Conservation (phyloP, 37 sponge, comb jelly and placozoan genomes). For the Cladorhizidae sp. region DNA sequence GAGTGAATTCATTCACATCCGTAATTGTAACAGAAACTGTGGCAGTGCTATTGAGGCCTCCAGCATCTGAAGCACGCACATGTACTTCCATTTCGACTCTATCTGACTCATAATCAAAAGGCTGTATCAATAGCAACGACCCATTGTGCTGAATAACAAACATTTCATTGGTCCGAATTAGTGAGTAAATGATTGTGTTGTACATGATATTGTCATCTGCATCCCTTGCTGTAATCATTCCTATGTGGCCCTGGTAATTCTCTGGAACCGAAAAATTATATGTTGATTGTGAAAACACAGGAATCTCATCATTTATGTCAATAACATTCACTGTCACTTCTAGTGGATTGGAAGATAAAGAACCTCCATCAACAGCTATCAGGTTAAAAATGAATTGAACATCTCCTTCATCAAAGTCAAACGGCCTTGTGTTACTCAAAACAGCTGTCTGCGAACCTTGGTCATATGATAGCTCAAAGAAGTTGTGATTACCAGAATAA, state of each 20-base stretch:
- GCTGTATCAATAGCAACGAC: slow-evolving; percentile 10
- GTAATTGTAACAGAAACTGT: slow-evolving; percentile 16
- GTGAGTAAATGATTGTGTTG: slow-evolving; percentile 23
- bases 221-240: slow-evolving; percentile 33
- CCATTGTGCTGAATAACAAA: slow-evolving; percentile 24
- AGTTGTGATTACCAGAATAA: not conserved
- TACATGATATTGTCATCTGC: slow-evolving; percentile 23
- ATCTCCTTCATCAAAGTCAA: slow-evolving; percentile 51
- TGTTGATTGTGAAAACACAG: slow-evolving; percentile 9
- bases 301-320: slow-evolving; percentile 51
- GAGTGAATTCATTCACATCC: slow-evolving; percentile 50
- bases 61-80: slow-evolving; percentile 46
- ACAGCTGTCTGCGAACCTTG: slow-evolving; percentile 16
- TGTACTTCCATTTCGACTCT: slow-evolving; percentile 7
- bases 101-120: slow-evolving; percentile 50
- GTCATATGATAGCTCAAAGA: slow-evolving; percentile 27
- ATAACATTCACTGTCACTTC: slow-evolving; percentile 29
- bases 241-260: slow-evolving; percentile 11
- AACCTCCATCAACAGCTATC: slow-evolving; percentile 58
- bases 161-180: not conserved
- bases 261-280: slow-evolving; percentile 35
- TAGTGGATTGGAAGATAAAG: slow-evolving; percentile 26
- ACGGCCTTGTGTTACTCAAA: slow-evolving; percentile 38
- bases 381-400: slow-evolving; percentile 20
- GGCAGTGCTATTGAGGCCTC: slow-evolving; percentile 26